A percentile compares a stretch with the other conserved stretches of the same genome.
Conservation (phyloP, 1,140 invertebrate species). For the Bombus impatiens region DNA sequence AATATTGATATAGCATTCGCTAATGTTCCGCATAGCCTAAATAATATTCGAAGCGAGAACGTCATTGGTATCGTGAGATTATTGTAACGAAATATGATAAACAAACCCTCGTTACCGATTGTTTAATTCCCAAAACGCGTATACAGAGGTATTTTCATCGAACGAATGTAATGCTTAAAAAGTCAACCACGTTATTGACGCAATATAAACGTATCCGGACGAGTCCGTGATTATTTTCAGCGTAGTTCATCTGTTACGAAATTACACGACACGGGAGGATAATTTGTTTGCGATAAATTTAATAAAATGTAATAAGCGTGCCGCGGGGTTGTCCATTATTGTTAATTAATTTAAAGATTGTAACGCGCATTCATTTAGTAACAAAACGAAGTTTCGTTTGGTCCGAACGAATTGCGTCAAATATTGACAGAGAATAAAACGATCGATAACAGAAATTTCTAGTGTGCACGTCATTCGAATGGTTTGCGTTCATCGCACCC, state of each 20-base stretch:
- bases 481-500: background rate
- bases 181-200: background rate
- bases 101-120: background rate
- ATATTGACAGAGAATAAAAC: slow-evolving; percentile 2
- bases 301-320: slow-evolving; percentile 25
- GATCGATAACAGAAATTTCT: slow-evolving; percentile 25
- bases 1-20: background rate
- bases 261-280: background rate
- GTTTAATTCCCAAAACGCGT: slow-evolving; percentile 8
- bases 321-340: slow-evolving; percentile 26
- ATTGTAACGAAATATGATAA: slow-evolving; percentile 7
- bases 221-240: background rate
- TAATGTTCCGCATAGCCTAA: slow-evolving; percentile 2
- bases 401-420: slow-evolving; percentile 1
- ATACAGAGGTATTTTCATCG: background rate
- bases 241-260: background rate
- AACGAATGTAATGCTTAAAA: slow-evolving; percentile 4
- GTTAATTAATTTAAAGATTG: slow-evolving; percentile 35
- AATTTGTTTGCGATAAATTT: slow-evolving; percentile 27
- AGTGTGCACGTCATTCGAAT: background rate
- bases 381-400: background rate
- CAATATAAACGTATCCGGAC: background rate
- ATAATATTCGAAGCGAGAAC: slow-evolving; percentile 1
- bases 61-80: background rate
- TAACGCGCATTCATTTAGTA: slow-evolving; percentile 18